Evolutionary conservation across 2,797 vertebrate genomes (phyloP), one percentile per base, ranked within the genome.

Genomic region (Enteromius treurensis): DNA sequence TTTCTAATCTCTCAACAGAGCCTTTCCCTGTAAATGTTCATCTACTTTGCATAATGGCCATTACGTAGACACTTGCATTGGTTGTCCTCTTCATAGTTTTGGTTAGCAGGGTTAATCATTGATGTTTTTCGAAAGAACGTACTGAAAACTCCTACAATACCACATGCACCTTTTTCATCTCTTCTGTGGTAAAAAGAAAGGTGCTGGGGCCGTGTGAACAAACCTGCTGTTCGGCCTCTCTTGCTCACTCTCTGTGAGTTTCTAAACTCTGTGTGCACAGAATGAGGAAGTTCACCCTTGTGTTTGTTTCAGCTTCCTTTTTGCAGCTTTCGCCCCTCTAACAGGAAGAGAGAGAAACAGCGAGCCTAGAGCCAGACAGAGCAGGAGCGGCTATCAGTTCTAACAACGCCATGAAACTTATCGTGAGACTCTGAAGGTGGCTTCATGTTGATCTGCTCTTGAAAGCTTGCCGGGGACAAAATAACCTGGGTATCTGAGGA

Each of bases 231-330:
- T 79, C n/a, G 65, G 40, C 60, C 83, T 80, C 62, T 40, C 26
- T 40, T 32, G 32, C 85, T 80, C 70, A 67, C 85, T 84, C 92
- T 94, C 90, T 90, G 87, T 65, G 79, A 86, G 89, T 89, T 88
- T 53, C 88, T 84, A 89, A 77, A 73, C 84, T 75, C 68, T 87
- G 68, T 87, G 79, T 86, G 82, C 79, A 77, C 67, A 88, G 87
- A 94, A 96, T 94, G 93, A 95, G 94, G 95, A 95, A 95, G 95
- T 95, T 93, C 90, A 92, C 75, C 86, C 84, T 84, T 42, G 87
- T 91, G 89, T 89, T 90, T 89, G 90, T 89, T 75, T 90, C 90
- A 88, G 92, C 92, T 95, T 95, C 94, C 94, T 95, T 94, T 88
- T 92, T 90, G 89, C 90, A 92, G 92, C 90, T 92, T 92, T 91